Conservation (phyloP, 2,797 vertebrate genomes). For the Poecilia wingei region DNA sequence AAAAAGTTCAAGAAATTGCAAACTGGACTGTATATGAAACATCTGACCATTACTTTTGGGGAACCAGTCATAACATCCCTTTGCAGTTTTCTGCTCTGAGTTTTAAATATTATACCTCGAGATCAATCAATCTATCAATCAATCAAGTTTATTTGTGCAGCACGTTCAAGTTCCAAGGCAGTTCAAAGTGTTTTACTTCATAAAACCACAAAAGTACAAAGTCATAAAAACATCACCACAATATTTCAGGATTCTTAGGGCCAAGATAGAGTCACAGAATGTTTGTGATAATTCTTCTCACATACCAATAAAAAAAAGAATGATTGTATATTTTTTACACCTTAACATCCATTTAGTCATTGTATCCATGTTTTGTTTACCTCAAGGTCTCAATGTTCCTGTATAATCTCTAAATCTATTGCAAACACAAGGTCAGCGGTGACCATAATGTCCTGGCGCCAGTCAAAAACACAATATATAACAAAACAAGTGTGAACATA, state of each 20-base stretch:
- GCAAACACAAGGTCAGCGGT: constrained; percentile 38
- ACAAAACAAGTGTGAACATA: constrained; percentile 44
- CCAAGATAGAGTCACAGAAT: neutral
- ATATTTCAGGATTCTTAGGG: neutral
- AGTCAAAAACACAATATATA: constrained; percentile 19
- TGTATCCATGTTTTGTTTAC: neutral
- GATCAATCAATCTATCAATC: too few relatives aligned
- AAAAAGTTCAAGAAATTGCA: neutral
- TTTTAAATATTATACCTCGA: neutral
- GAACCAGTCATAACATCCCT: neutral
- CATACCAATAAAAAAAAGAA: neutral
- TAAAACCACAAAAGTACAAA: too few relatives aligned
- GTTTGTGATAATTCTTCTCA: neutral
- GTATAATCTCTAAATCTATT: neutral
- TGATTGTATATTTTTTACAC: neutral
- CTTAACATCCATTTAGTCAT: neutral
- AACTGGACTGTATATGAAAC: neutral
- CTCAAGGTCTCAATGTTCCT: neutral
- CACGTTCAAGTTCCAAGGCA: too few relatives aligned
- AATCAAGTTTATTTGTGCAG: too few relatives aligned
- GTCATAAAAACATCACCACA: neutral
- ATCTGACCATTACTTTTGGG: neutral
- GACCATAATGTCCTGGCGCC: constrained; percentile 38
- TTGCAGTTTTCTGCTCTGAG: neutral
- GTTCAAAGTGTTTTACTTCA: too few relatives aligned